phyloP scores from a whole-genome alignment of 2,113 vertebrate species.

The Syngnathus floridae region DNA sequence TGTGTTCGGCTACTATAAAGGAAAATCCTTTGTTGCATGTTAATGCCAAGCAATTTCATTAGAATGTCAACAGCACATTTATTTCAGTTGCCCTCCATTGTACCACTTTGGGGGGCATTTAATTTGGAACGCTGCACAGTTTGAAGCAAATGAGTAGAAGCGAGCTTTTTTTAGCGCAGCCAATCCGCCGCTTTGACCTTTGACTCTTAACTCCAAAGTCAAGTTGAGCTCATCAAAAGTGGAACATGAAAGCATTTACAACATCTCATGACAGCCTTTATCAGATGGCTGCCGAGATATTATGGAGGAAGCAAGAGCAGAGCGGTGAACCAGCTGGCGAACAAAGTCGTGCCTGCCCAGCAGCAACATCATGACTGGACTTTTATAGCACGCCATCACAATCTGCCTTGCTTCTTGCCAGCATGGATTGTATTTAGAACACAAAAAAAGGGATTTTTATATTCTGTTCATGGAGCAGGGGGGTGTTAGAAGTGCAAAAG shows the following conservation, averaged over 20 bases:
- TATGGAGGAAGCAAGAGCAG: background rate
- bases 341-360: slow-evolving; percentile 5
- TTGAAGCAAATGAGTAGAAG: background rate
- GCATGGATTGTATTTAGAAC: background rate
- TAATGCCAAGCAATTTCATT: too few species aligned
- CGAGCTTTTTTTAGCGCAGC: background rate
- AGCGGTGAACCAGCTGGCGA: slow-evolving; percentile 4
- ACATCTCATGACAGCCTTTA: slow-evolving; percentile 7
- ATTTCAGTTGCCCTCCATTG: background rate
- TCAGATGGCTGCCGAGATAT: slow-evolving; percentile 5
- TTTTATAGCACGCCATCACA: slow-evolving; percentile 11
- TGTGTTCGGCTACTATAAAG: too few species aligned
- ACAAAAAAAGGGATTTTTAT: background rate
- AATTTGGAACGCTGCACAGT: background rate
- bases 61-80: background rate
- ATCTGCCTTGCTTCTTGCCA: slow-evolving; percentile 12
- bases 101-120: background rate
- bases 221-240: background rate
- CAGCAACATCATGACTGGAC: slow-evolving; percentile 6
- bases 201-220: background rate
- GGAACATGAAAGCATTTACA: slow-evolving; percentile 5
- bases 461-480: background rate
- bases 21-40: too few species aligned
- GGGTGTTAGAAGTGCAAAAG: background rate
- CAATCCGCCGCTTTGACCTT: background rate